Evolutionary conservation across 2,113 vertebrate species (phyloP), one percentile per base, ranked within the genome.

Genomic region (Psilopsiagon aurifrons): DNA sequence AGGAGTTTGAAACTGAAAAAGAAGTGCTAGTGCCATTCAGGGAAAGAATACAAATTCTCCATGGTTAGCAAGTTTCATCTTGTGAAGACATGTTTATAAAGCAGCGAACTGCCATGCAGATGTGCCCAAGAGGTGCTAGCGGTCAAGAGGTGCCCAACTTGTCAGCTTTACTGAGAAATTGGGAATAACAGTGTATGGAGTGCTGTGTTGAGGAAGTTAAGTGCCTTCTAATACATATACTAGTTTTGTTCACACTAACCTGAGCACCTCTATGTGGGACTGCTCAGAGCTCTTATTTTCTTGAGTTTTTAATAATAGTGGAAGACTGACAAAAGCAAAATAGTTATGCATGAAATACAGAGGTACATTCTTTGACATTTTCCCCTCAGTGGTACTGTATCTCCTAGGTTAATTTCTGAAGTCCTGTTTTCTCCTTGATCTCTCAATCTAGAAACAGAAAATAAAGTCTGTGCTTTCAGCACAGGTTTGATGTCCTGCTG

Each of bases 261-360:
- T 54, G 51, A 51, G 7, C 29, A 23, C 15, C 14, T 80, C 13
- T 35, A 4, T n/a, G 31, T 70, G 22, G 13, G 25, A 28, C 49
- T 81, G 31, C 73, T 86, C 27, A 52, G 24, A 24, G 33, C 57
- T 59, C 22, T 59, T 35, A 35, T 35, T 59, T 35, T 35, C 57
- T 35, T 35, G n/a, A 10, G n/a, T 59, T 46, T 84, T 85, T 39
- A 54, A 8, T 66, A 57, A 31, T 17, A 70, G 43, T 28, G 52
- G 62, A 89, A 82, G 74, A 27, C 27, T 85, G 86, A 69, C 29
- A 91, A 54, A 92, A 81, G n/a, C 68, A 82, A 91, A 88, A 88
- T 20, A 18, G 52, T 41, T 69, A 44, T 73, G 59, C 1, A 4
- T 67, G 63, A 90, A 88, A 90, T 59, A 52, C 4, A 83, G 59